Evolutionary conservation across 2,888 invertebrate genomes (phyloP).

Genomic region (Kuschelorhynchus macadamiae): DNA sequence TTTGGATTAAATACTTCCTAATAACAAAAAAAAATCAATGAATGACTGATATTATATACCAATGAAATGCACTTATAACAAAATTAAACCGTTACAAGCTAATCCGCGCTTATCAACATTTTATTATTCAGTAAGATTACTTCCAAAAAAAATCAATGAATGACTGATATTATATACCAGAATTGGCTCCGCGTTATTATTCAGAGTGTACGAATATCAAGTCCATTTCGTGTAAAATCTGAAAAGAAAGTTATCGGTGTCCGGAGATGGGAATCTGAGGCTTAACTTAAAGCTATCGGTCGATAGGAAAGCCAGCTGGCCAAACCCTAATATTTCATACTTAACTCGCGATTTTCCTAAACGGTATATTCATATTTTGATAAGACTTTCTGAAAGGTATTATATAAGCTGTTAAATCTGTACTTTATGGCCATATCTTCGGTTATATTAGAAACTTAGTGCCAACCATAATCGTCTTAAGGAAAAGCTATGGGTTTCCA

Average conservation of each 20-base stretch:
- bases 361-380: conserved; percentile 40
- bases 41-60: no score
- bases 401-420: conserved; percentile 31
- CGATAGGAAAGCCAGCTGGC: conserved; percentile 37
- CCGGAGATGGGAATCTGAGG: conserved; percentile 30
- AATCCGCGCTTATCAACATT: no score
- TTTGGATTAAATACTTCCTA: no score
- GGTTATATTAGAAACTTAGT: conserved; percentile 20
- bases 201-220: not conserved
- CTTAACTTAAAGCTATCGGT: conserved; percentile 30
- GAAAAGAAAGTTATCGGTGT: conserved; percentile 25
- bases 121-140: no score
- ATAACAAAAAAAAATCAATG: no score
- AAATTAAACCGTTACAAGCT: no score
- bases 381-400: conserved; percentile 26
- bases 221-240: conserved; percentile 34
- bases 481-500: not conserved
- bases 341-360: conserved; percentile 41
- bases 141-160: no score
- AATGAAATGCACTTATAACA: no score
- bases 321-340: conserved; percentile 40
- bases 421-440: conserved; percentile 20
- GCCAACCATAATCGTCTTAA: conserved; percentile 1
- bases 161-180: not conserved
- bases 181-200: not conserved